phyloP scores from a whole-genome alignment of 2,113 vertebrate species.

The Abramis brama region DNA sequence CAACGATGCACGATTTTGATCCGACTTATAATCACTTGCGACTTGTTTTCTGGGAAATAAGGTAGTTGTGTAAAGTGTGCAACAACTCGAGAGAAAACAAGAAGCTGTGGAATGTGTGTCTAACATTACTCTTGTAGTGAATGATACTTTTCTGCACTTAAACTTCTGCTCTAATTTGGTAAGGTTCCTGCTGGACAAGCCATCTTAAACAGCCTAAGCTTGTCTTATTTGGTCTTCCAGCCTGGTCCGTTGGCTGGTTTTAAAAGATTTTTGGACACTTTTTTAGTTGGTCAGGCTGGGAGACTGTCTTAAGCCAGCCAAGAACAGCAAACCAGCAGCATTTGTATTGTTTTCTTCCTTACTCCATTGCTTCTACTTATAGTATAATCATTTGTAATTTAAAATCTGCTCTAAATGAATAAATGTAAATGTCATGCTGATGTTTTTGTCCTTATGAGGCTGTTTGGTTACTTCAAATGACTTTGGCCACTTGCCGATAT shows the following conservation, averaged over 20 bases:
- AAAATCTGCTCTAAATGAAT: neutral
- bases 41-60: too few relatives aligned
- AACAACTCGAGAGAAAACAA: neutral
- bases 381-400: neutral
- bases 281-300: neutral
- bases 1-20: too few relatives aligned
- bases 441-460: neutral
- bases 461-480: constrained; percentile 27
- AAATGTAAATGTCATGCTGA: constrained; percentile 5
- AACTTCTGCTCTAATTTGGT: neutral
- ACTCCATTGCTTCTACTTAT: neutral
- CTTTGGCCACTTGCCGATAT: constrained; percentile 15
- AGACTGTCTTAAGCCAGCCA: neutral
- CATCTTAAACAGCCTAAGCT: neutral
- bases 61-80: neutral
- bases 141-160: neutral
- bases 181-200: neutral
- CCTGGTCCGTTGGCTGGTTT: neutral
- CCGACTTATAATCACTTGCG: too few relatives aligned
- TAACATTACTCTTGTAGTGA: neutral
- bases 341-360: constrained; percentile 3
- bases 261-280: neutral
- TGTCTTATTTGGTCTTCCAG: neutral
- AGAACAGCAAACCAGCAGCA: neutral
- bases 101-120: neutral